These are phyloP conservation scores for Rhegmatorhina hoffmannsi DNA, from an alignment of 2,113 vertebrate genomes.

Conservation along the genomic window DNA sequence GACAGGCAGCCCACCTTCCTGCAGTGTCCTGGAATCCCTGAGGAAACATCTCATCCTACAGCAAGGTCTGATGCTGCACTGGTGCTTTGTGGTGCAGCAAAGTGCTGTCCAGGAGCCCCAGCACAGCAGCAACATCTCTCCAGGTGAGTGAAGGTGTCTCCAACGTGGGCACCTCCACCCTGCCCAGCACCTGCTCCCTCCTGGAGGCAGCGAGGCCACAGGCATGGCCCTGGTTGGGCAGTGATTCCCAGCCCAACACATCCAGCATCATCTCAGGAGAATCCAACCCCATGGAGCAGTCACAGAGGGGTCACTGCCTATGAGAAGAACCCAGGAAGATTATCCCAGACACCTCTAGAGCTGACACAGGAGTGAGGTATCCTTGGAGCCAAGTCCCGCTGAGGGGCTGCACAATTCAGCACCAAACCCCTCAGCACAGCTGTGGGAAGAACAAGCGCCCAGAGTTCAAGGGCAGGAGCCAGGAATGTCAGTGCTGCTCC, in stretches of 20 bases:
- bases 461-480: neutral
- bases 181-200: neutral
- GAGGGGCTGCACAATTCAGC: neutral
- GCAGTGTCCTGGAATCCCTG: neutral
- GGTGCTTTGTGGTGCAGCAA: neutral
- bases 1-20: neutral
- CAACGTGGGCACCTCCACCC: rapidly evolving
- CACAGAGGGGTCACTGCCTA: rapidly evolving
- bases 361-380: rapidly evolving
- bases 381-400: neutral
- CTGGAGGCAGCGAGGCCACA: neutral
- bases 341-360: neutral
- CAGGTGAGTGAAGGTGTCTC: neutral
- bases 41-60: neutral
- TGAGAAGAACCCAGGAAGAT: neutral
- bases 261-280: rapidly evolving
- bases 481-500: neutral
- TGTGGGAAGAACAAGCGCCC: neutral
- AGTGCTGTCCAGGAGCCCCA: neutral
- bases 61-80: neutral
- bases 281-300: too few relatives aligned
- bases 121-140: rapidly evolving
- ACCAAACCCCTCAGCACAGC: neutral
- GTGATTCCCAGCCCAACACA: neutral
- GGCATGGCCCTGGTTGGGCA: neutral